Conservation (phyloP, 2,113 vertebrate genomes). For the Spheniscus mendiculus region DNA sequence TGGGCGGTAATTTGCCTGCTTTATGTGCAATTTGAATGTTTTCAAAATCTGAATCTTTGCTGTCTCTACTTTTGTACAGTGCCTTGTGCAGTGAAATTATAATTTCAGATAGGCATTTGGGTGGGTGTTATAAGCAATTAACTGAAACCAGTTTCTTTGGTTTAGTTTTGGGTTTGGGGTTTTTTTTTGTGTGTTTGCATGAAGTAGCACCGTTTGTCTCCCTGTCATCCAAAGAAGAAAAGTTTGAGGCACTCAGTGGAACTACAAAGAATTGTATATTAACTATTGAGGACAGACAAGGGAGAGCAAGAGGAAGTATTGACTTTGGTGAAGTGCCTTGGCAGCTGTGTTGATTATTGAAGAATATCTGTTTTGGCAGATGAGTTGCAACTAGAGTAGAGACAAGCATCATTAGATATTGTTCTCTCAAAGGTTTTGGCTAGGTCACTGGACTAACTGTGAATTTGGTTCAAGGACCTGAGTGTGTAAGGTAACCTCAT, state of each 20-base stretch:
- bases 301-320: neutral
- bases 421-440: slow-evolving; percentile 39
- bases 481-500: slow-evolving; percentile 40
- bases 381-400: slow-evolving; percentile 46
- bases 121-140: neutral
- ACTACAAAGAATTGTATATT: neutral
- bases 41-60: neutral
- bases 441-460: slow-evolving; percentile 53
- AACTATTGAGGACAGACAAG: neutral
- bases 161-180: no score
- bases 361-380: slow-evolving; percentile 34
- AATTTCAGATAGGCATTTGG: neutral
- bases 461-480: slow-evolving; percentile 73
- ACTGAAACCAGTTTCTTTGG: neutral
- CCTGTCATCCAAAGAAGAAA: neutral
- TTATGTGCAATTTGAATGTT: neutral
- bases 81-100: neutral
- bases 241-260: neutral
- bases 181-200: neutral
- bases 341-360: slow-evolving; percentile 16
- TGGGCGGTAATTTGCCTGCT: neutral
- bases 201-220: neutral
- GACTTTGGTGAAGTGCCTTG: slow-evolving; percentile 1
- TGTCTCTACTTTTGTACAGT: neutral
- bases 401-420: slow-evolving; percentile 64